These are phyloP conservation scores for Nebria brevicollis DNA, from an alignment of 2,888 invertebrate genomes.

Conservation along the genomic window DNA sequence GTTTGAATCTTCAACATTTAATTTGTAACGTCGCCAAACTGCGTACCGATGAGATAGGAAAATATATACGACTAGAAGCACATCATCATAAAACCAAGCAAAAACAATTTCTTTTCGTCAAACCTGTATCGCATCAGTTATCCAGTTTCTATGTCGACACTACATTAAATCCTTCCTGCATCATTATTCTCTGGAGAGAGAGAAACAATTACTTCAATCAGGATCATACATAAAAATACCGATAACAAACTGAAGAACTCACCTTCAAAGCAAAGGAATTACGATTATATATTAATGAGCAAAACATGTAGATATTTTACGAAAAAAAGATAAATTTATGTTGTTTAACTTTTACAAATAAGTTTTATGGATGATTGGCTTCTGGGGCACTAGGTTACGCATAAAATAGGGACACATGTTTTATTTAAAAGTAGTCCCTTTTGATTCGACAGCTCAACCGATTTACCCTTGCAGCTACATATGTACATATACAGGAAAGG, in stretches of 20 bases:
- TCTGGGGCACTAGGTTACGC: no score
- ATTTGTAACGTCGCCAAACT: background rate
- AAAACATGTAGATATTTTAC: no score
- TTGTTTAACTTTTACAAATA: no score
- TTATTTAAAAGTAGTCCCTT: conserved; percentile 1
- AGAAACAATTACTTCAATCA: background rate
- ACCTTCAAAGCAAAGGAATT: no score
- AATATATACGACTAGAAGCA: background rate
- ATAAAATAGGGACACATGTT: conserved; percentile 1
- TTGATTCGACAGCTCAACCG: background rate
- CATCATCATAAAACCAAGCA: background rate
- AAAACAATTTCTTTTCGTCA: background rate
- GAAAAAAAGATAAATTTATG: no score
- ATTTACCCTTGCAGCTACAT: background rate
- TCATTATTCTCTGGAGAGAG: background rate
- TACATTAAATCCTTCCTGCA: background rate
- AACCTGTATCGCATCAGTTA: background rate
- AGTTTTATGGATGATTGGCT: no score
- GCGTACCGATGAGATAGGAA: background rate
- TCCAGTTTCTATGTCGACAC: no score
- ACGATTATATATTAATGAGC: no score
- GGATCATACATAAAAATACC: no score
- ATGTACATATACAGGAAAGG: background rate
- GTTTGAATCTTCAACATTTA: background rate
- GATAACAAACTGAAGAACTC: no score